A percentile compares a stretch with the other conserved stretches of the same genome.
Conservation (phyloP, 2,797 vertebrate genomes). For the Danio tinwini region DNA sequence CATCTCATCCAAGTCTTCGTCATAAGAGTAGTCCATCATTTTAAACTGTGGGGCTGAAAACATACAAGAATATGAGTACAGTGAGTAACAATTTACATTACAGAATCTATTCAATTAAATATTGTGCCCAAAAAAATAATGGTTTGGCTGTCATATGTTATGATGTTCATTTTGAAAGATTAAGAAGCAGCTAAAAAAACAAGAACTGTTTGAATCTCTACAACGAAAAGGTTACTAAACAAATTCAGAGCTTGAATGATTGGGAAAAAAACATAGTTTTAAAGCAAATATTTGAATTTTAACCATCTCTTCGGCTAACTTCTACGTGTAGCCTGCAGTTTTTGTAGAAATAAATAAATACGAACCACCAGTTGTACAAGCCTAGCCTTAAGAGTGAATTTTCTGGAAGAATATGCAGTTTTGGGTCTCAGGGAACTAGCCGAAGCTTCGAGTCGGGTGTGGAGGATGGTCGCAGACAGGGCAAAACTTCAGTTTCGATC, state of each 20-base stretch:
- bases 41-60: slow-evolving; percentile 92
- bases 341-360: background rate
- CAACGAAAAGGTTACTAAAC: background rate
- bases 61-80: background rate
- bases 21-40: slow-evolving; percentile 99
- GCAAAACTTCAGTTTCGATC: slow-evolving; percentile 68
- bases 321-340: slow-evolving; percentile 59
- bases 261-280: background rate
- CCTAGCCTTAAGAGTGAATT: slow-evolving; percentile 27
- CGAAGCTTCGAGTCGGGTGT: slow-evolving; percentile 32
- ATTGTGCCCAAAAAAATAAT: too few relatives aligned
- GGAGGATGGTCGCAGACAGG: slow-evolving; percentile 65
- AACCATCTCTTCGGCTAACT: background rate
- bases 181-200: too few relatives aligned
- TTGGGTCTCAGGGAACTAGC: slow-evolving; percentile 41
- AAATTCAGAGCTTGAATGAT: background rate
- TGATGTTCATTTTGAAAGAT: background rate
- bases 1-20: slow-evolving; percentile 97
- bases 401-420: slow-evolving; percentile 17
- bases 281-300: background rate
- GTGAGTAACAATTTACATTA: background rate
- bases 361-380: slow-evolving; percentile 4
- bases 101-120: background rate
- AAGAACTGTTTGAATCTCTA: background rate
- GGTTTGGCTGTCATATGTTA: background rate